These are phyloP conservation scores for pig (Sus scrofa) DNA, from an alignment of 2,113 vertebrate species.

Conservation along the genomic window DNA sequence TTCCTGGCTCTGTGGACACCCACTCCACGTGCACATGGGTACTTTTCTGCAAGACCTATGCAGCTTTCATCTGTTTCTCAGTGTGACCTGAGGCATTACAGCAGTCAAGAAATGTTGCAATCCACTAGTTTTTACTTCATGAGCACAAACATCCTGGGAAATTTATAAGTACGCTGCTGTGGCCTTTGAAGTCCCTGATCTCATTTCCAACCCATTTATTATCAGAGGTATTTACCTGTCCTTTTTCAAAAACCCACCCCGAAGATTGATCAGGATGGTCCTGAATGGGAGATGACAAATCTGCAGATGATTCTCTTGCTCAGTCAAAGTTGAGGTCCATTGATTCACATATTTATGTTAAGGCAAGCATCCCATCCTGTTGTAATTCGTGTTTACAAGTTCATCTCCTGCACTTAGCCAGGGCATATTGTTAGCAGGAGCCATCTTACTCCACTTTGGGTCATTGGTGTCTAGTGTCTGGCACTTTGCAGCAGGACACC, in stretches of 20 bases:
- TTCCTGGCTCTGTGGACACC: not conserved
- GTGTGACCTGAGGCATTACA: not conserved
- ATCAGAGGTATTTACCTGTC: not conserved
- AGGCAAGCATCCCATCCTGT: not conserved
- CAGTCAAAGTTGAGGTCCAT: not conserved
- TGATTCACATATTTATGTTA: not conserved
- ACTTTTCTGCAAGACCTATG: not conserved
- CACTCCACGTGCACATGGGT: not conserved
- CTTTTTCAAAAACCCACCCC: not conserved
- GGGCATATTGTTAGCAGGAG: not conserved
- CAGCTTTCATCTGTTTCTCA: not conserved
- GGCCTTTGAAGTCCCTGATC: not conserved
- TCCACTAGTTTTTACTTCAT: not conserved
- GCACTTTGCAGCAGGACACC: not conserved
- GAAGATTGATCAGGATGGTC: not conserved
- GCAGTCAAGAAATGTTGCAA: not conserved
- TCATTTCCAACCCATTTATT: slow-evolving; percentile 27
- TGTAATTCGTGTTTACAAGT: not conserved
- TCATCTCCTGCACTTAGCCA: not conserved
- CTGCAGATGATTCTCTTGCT: not conserved
- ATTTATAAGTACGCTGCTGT: not conserved
- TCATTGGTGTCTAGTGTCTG: not conserved
- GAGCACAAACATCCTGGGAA: not conserved
- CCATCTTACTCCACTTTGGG: not conserved
- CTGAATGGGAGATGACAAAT: not conserved